These are phyloP conservation scores for Ondatra zibethicus DNA, from an alignment of 2,113 vertebrate genomes.

Conservation along the genomic window DNA sequence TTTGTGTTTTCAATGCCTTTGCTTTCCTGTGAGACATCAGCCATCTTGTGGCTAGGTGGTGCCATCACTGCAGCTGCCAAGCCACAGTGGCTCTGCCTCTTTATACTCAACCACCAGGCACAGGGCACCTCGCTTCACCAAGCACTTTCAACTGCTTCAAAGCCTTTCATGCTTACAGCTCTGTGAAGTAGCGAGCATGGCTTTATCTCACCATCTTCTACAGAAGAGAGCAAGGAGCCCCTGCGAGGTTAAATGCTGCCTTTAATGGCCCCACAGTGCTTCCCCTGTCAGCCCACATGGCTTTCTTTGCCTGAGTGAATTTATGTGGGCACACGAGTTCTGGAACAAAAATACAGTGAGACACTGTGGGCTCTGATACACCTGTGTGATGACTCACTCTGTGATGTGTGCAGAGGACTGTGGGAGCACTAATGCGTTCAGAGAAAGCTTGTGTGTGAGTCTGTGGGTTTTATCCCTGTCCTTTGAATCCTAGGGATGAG, in stretches of 20 bases:
- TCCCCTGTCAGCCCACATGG: not conserved
- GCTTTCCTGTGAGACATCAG: conserved; percentile 11
- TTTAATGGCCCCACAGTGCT: not conserved
- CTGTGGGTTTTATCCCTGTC: not conserved
- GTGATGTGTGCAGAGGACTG: not conserved
- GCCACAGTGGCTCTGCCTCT: not conserved
- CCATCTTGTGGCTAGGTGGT: not conserved
- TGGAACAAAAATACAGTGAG: not conserved
- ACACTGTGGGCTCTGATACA: not conserved
- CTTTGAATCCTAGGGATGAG: not conserved
- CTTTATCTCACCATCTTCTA: conserved; percentile 1
- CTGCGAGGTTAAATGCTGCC: not conserved
- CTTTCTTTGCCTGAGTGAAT: conserved; percentile 1
- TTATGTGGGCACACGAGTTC: not conserved
- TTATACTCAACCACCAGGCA: not conserved
- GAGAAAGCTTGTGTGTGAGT: conserved; percentile 10
- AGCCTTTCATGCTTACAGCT: conserved; percentile 1
- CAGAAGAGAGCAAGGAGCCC: not conserved
- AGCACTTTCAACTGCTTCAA: conserved; percentile 48
- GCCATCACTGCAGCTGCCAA: rapidly evolving
- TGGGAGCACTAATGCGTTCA: not conserved
- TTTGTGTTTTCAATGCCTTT: conserved; percentile 42
- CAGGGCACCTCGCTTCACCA: not conserved
- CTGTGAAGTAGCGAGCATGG: not conserved
- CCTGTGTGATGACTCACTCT: not conserved